Percentiles rank a stretch among this genome's conserved stretches.
phyloP scores from a whole-genome alignment of 2,888 invertebrate genomes.

The Eurois occulta region DNA sequence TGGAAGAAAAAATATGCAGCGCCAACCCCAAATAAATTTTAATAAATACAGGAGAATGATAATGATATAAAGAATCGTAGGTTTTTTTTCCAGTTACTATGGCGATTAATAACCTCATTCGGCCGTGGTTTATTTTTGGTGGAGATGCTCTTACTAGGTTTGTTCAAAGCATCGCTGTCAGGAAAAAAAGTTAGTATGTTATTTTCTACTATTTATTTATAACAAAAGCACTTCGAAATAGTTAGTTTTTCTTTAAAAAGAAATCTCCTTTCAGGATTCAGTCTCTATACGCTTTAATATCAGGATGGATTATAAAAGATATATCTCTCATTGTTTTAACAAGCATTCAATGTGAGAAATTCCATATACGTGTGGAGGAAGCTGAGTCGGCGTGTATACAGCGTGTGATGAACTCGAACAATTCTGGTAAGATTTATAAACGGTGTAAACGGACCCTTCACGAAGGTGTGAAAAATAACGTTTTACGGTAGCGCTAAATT shows the following conservation, averaged over 20 bases:
- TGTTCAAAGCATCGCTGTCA: neutral
- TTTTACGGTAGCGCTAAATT: neutral
- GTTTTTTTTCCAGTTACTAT: neutral
- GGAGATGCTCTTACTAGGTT: neutral
- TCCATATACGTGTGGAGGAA: conserved; percentile 56
- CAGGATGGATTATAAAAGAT: conserved; percentile 44
- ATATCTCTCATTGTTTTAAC: conserved; percentile 42
- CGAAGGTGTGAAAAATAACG: neutral
- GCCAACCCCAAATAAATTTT: neutral
- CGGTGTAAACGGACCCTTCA: neutral
- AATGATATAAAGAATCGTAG: too few relatives aligned
- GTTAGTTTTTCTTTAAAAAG: neutral
- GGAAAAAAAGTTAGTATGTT: neutral
- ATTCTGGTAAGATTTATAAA: conserved; percentile 6
- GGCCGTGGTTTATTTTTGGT: neutral
- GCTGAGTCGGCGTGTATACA: conserved; percentile 49
- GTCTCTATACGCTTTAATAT: neutral
- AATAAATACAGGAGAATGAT: neutral
- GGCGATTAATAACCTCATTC: neutral
- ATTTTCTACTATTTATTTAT: neutral
- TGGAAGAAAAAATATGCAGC: neutral
- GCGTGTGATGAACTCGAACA: conserved; percentile 5
- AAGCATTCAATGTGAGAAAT: conserved; percentile 60
- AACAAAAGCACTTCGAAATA: neutral
- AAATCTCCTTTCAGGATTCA: neutral